Conservation (phyloP, 2,797 vertebrate species). For the Rhinatrema bivittatum region DNA sequence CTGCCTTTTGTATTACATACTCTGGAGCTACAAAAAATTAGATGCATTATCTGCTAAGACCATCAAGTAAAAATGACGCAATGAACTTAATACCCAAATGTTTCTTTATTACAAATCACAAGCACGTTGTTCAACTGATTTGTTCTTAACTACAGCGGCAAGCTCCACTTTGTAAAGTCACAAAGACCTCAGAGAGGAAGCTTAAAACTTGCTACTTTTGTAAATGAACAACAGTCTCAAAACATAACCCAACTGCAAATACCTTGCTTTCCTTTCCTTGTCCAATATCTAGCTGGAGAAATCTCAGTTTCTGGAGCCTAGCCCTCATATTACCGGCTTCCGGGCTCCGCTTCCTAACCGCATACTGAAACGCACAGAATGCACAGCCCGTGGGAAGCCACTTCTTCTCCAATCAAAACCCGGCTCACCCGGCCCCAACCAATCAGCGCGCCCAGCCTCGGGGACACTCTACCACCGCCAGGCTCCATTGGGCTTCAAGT, state of each 20-base stretch:
- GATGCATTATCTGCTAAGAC: no score
- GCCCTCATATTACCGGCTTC: constrained; percentile 66
- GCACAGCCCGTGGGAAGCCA: neutral
- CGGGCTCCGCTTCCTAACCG: accelerated
- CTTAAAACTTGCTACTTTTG: no score
- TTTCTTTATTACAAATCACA: no score
- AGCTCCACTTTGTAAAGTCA: no score
- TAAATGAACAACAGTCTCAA: no score
- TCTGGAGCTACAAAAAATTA: no score
- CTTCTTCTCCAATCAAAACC: neutral
- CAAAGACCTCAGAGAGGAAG: no score
- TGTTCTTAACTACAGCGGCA: no score
- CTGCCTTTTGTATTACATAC: no score
- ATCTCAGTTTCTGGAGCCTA: constrained; percentile 59
- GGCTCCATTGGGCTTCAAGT: neutral
- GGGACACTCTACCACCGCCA: neutral
- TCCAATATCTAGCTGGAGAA: constrained; percentile 57
- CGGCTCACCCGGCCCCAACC: neutral
- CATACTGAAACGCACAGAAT: accelerated
- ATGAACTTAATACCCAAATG: no score
- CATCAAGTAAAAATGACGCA: no score
- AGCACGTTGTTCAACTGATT: no score
- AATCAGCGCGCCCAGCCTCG: neutral
- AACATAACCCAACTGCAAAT: neutral
- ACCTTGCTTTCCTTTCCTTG: constrained; percentile 47